These are phyloP conservation scores for Acipenser oxyrinchus DNA, from an alignment of 2,797 vertebrate species.

Conservation along the genomic window DNA sequence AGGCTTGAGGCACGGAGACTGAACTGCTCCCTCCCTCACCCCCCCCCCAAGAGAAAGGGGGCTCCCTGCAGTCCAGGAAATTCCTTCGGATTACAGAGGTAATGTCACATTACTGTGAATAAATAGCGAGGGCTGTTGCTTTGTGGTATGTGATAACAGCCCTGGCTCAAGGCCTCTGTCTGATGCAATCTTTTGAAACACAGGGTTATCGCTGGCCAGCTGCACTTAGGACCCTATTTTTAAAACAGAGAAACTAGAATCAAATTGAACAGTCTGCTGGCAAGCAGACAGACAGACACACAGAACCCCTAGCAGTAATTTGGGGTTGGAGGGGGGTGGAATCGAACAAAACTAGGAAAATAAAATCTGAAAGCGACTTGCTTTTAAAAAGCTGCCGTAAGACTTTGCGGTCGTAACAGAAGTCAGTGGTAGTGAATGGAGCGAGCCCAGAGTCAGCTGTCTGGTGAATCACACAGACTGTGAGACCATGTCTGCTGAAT, in stretches of 20 bases:
- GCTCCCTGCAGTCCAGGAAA: no score
- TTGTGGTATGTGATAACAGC: neutral
- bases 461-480: neutral
- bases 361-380: neutral
- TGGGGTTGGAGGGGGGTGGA: neutral
- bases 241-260: neutral
- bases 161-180: neutral
- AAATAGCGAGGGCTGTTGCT: neutral
- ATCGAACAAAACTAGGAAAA: neutral
- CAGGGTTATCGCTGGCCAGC: neutral
- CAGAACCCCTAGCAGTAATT: neutral
- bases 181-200: conserved; percentile 8
- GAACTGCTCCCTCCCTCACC: no score
- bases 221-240: neutral
- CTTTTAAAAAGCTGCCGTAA: neutral
- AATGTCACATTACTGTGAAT: no score
- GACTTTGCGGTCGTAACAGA: no score
- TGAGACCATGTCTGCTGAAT: no score
- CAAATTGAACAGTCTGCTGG: neutral
- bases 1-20: no score
- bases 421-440: no score
- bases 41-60: no score
- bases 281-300: neutral
- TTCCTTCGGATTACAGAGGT: no score
- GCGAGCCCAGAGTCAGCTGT: neutral